Evolutionary conservation across 2,888 invertebrate genomes (phyloP), one percentile per base, ranked within the genome.

Genomic region (Julus scanicus): DNA sequence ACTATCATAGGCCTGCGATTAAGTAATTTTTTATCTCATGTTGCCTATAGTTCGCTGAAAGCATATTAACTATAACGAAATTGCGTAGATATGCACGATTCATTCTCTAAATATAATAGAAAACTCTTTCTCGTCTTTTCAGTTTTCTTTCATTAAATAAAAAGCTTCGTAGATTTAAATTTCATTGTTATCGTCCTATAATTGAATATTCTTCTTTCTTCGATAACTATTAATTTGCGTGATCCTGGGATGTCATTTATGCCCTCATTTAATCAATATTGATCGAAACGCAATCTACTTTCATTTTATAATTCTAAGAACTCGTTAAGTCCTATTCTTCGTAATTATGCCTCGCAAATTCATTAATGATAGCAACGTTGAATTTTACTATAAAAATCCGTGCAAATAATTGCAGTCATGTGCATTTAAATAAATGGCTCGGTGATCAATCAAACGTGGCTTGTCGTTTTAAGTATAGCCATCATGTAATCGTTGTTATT

Each of bases 401-500:
- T 37, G 80, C 80, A 37, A 80, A 80, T 80, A 80, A 80, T 80
- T 80, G 80, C 80, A 80, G 37, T 5, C 80, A 80, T 80, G 37
- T 80, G 37, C 80, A 80, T 37, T 80, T 37, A 80, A 80, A 80
- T 37, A 37, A 80, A 80, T 80, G 80, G 15, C 80, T 80, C 1
- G 80, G 37, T 37, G 80, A 80, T 80, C 80, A 37, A 80, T 80
- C 80, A 80, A 80, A 80, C 80, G 9, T 13, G 15, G 37, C 80
- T 44, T 80, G 80, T 37, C 80, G 80, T 80, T 80, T 13, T 37
- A 80, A 80, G 80, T 37, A 29, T 37, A 37, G 37, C 37, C 1
- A 37, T 37, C 37, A 13, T 80, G 80, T 29, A 37, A 13, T 80
- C 37, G 80, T 80, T 80, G 80, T 80, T 80, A 80, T 80, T 37